Percentiles rank a stretch among this genome's conserved stretches.
These are phyloP conservation scores for Colossoma macropomum DNA, from an alignment of 2,113 vertebrate species.

Conservation along the genomic window DNA sequence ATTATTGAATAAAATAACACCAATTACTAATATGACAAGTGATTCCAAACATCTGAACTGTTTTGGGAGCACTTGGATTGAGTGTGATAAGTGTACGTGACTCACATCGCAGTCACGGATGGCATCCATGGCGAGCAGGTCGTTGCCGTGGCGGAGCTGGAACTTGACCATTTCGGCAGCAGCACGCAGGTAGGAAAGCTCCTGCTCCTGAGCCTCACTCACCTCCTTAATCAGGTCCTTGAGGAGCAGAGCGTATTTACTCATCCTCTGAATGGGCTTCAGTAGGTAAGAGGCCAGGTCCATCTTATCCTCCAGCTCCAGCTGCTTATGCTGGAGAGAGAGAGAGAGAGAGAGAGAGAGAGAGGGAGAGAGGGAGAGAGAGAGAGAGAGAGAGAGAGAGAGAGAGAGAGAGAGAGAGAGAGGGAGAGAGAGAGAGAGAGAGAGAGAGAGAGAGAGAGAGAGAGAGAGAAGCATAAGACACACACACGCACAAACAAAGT, in stretches of 20 bases:
- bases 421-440: background rate
- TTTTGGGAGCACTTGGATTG: too few relatives aligned
- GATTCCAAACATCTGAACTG: too few relatives aligned
- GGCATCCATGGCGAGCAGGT: slow-evolving; percentile 96
- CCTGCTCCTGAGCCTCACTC: slow-evolving; percentile 84
- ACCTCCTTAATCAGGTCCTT: slow-evolving; percentile 95
- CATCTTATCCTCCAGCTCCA: slow-evolving; percentile 92
- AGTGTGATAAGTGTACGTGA: background rate
- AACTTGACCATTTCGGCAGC: slow-evolving; percentile 95
- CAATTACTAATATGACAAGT: too few relatives aligned
- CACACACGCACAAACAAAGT: background rate
- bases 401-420: background rate
- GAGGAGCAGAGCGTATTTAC: slow-evolving; percentile 91
- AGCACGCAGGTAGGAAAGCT: slow-evolving; percentile 84
- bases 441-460: background rate
- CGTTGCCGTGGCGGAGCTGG: slow-evolving; percentile 94
- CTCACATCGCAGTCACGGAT: slow-evolving; percentile 94
- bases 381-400: background rate
- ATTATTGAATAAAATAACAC: too few relatives aligned
- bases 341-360: background rate
- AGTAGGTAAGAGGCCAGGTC: slow-evolving; percentile 94
- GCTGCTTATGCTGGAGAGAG: slow-evolving; percentile 85
- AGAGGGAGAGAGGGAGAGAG: background rate
- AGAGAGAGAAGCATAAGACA: background rate
- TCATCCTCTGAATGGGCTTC: slow-evolving; percentile 97